These are phyloP conservation scores for Parotia lawesii DNA, from an alignment of 2,113 vertebrate species.

Conservation along the genomic window DNA sequence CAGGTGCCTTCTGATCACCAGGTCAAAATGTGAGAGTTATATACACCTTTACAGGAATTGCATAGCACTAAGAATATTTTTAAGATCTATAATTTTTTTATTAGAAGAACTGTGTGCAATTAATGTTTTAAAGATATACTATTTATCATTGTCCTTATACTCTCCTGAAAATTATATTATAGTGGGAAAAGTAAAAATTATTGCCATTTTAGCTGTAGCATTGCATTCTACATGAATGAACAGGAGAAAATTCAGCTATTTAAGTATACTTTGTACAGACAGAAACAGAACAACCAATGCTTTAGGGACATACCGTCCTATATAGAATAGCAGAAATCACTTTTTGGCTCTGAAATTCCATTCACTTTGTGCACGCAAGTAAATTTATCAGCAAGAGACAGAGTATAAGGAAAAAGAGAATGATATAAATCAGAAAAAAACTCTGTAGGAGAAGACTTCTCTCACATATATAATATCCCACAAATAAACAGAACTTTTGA, in stretches of 20 bases:
- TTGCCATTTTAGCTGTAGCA: not conserved
- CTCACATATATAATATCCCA: not conserved
- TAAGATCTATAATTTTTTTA: not conserved
- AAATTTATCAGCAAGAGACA: not conserved
- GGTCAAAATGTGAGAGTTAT: not conserved
- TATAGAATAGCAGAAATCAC: not conserved
- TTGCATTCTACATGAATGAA: not conserved
- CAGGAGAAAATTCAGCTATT: not conserved
- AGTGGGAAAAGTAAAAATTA: not conserved
- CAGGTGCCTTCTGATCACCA: not conserved
- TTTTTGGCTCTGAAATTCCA: not conserved
- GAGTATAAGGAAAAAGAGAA: not conserved
- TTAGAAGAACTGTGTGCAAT: not conserved
- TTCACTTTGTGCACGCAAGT: accelerated
- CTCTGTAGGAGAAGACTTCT: not conserved
- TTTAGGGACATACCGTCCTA: not conserved
- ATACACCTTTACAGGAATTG: not conserved
- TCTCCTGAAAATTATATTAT: not conserved
- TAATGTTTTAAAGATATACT: not conserved
- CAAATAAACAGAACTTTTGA: not conserved
- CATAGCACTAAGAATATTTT: not conserved
- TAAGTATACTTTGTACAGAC: not conserved
- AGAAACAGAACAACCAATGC: not conserved
- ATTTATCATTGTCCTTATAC: not conserved
- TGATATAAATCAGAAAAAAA: not conserved